phyloP scores from a whole-genome alignment of 2,888 invertebrate genomes.

The Unio pictorum region DNA sequence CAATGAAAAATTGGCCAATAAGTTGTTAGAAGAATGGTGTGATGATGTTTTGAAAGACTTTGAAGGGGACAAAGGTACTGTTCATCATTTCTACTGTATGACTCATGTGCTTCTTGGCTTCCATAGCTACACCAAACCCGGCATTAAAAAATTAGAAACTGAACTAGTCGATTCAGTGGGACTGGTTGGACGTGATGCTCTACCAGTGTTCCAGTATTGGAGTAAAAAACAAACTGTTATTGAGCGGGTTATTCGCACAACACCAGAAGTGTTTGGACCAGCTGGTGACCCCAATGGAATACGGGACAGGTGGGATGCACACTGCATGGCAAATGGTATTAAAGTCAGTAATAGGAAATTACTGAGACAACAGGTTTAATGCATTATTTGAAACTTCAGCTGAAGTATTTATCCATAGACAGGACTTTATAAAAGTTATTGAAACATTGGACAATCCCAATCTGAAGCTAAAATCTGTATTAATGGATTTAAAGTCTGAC shows the following conservation, averaged over 20 bases:
- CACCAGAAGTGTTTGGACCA: conserved; percentile 21
- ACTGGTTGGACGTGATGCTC: conserved; percentile 20
- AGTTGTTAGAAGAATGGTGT: no score
- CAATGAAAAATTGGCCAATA: no score
- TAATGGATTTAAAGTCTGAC: no score
- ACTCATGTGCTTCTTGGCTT: conserved; percentile 2
- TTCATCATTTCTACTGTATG: conserved; percentile 17
- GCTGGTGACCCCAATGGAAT: conserved; percentile 21
- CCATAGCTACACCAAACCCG: no score
- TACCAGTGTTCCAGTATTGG: conserved; percentile 21
- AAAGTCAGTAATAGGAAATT: no score
- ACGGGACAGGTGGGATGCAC: no score
- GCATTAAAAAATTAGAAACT: no score
- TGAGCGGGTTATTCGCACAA: conserved; percentile 17
- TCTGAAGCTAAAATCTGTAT: no score
- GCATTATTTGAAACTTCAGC: conserved; percentile 26
- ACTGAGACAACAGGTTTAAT: conserved; percentile 29
- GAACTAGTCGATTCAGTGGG: conserved; percentile 10
- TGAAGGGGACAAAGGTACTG: not conserved
- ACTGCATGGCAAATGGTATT: no score
- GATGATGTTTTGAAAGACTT: conserved; percentile 3
- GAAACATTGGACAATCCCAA: no score
- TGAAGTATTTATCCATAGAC: conserved; percentile 1
- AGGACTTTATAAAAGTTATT: no score
- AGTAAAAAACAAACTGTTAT: conserved; percentile 18